Conservation (phyloP, 2,888 invertebrate species). For the Synergus itoensis region DNA sequence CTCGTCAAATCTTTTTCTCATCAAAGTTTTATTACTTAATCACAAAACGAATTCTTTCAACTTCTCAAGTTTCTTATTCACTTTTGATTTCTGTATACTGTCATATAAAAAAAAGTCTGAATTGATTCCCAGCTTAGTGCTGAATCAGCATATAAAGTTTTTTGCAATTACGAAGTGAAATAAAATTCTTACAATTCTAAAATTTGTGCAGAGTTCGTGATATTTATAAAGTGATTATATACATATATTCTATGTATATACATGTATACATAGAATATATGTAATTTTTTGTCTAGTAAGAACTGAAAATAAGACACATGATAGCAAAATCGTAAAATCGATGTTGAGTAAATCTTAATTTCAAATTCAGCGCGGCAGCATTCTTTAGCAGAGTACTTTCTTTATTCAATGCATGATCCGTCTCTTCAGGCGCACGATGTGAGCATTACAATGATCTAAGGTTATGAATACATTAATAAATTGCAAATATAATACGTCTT, state of each 20-base stretch:
- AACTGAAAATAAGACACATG: neutral
- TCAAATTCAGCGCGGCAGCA: slow-evolving; percentile 31
- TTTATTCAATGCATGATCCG: slow-evolving; percentile 32
- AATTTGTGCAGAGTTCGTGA: neutral
- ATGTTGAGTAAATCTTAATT: slow-evolving; percentile 29
- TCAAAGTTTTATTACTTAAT: neutral
- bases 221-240: neutral
- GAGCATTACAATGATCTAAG: slow-evolving; percentile 14
- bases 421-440: slow-evolving; percentile 13
- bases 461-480: slow-evolving; percentile 32
- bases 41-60: too few relatives aligned
- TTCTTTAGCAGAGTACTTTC: slow-evolving; percentile 34
- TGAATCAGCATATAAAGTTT: too few relatives aligned
- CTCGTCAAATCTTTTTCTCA: neutral
- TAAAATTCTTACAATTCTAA: too few relatives aligned
- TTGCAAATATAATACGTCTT: neutral
- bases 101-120: too few relatives aligned
- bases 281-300: neutral
- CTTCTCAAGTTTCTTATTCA: too few relatives aligned
- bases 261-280: too few relatives aligned
- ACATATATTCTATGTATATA: too few relatives aligned
- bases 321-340: neutral
- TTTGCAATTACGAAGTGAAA: too few relatives aligned
- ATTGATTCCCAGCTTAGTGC: too few relatives aligned
- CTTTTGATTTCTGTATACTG: too few relatives aligned